phyloP scores from a whole-genome alignment of 2,797 vertebrate species.

The Megalops cyprinoides region DNA sequence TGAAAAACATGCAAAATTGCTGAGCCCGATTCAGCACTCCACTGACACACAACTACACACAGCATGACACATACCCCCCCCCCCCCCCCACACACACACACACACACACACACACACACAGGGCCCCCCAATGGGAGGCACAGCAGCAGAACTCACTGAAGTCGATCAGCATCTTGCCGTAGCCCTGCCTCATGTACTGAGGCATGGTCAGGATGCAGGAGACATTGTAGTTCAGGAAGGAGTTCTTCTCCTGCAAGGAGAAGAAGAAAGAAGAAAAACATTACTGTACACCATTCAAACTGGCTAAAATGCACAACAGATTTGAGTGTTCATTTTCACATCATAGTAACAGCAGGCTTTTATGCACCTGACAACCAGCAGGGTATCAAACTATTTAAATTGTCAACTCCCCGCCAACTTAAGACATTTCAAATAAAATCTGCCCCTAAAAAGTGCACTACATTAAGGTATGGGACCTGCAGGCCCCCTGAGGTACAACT shows the following conservation, averaged over 20 bases:
- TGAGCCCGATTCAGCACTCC: too few relatives aligned
- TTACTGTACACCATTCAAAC: not conserved
- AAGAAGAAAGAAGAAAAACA: not conserved
- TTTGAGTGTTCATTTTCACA: not conserved
- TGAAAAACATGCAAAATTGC: too few relatives aligned
- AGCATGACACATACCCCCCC: too few relatives aligned
- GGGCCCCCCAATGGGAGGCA: not conserved
- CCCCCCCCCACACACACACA: too few relatives aligned
- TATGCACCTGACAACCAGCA: not conserved
- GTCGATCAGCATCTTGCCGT: constrained; percentile 90
- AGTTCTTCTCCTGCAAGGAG: constrained; percentile 82
- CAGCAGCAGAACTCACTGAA: constrained; percentile 80
- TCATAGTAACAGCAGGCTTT: too few relatives aligned
- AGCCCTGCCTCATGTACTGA: constrained; percentile 89
- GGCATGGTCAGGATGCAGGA: constrained; percentile 91
- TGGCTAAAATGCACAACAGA: not conserved
- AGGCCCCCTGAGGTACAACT: too few relatives aligned
- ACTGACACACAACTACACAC: too few relatives aligned
- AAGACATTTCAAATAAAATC: too few relatives aligned
- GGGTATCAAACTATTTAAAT: not conserved
- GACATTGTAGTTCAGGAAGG: constrained; percentile 90
- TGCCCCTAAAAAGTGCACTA: too few relatives aligned
- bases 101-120: too few relatives aligned
- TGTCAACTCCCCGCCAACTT: too few relatives aligned
- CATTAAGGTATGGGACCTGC: too few relatives aligned